These are phyloP conservation scores for Cavia porcellus DNA, from an alignment of 2,113 vertebrate species.

Conservation along the genomic window DNA sequence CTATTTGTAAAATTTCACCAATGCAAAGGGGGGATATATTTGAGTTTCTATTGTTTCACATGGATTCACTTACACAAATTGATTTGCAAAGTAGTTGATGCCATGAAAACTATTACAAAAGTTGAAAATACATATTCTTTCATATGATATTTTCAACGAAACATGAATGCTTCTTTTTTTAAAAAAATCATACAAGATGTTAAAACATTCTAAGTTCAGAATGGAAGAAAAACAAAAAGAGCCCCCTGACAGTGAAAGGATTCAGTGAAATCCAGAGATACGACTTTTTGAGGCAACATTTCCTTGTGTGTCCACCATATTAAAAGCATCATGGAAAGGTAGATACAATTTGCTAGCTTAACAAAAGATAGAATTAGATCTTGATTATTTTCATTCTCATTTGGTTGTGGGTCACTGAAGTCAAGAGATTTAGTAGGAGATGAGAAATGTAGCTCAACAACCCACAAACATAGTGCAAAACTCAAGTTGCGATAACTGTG, in stretches of 20 bases:
- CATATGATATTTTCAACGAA: background rate
- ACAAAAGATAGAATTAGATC: slow-evolving; percentile 3
- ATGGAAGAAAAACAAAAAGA: background rate
- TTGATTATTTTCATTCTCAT: background rate
- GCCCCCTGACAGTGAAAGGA: background rate
- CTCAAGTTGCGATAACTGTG: background rate
- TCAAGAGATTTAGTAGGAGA: background rate
- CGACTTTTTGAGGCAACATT: background rate
- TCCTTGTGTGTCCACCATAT: background rate
- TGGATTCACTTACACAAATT: background rate
- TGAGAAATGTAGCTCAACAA: background rate
- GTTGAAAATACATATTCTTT: slow-evolving; percentile 9
- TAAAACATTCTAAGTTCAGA: background rate
- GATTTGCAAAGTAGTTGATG: background rate
- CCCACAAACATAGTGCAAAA: background rate
- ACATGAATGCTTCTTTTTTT: background rate
- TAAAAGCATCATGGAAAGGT: background rate
- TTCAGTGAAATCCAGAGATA: background rate
- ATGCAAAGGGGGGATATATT: background rate
- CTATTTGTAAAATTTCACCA: background rate
- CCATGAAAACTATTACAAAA: background rate
- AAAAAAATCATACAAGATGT: background rate
- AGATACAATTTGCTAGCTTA: background rate
- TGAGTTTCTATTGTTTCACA: background rate
- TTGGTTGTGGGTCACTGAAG: background rate